Evolutionary conservation across 2,888 invertebrate species (phyloP).

Genomic region (Seira musarum): DNA sequence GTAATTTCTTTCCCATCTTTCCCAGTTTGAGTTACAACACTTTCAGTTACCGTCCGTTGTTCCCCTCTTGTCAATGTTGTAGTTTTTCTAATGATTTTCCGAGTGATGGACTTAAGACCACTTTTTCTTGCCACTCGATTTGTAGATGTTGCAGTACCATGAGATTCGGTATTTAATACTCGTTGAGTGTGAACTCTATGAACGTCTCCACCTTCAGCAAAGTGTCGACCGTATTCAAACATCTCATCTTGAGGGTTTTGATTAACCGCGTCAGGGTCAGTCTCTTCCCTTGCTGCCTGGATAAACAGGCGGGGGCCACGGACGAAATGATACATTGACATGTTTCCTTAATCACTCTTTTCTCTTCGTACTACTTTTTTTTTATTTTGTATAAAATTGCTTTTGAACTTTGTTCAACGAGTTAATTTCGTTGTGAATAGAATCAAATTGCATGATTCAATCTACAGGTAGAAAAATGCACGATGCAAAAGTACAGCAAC

Average conservation of each 20-base stretch:
- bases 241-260: conserved; percentile 72
- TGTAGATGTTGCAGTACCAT: conserved; percentile 85
- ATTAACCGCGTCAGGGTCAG: conserved; percentile 75
- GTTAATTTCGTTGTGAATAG: background rate
- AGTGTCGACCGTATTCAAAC: conserved; percentile 75
- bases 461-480: background rate
- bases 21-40: conserved; percentile 71
- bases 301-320: conserved; percentile 84
- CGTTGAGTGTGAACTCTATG: conserved; percentile 88
- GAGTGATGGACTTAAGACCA: conserved; percentile 87
- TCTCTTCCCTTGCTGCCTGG: conserved; percentile 81
- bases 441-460: background rate
- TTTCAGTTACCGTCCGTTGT: conserved; percentile 83
- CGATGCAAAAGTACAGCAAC: background rate
- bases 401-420: too few species aligned
- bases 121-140: conserved; percentile 86
- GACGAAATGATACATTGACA: conserved; percentile 87
- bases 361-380: background rate
- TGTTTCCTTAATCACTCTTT: conserved; percentile 69
- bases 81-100: conserved; percentile 89
- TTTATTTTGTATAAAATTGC: too few species aligned
- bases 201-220: conserved; percentile 74
- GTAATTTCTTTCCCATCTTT: conserved; percentile 63
- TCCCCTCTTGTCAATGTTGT: conserved; percentile 91
- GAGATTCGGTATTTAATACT: conserved; percentile 86